Percentiles rank a stretch among this genome's conserved stretches.
phyloP scores from a whole-genome alignment of 2,797 vertebrate species.

The Pangasius sanitwongsei region DNA sequence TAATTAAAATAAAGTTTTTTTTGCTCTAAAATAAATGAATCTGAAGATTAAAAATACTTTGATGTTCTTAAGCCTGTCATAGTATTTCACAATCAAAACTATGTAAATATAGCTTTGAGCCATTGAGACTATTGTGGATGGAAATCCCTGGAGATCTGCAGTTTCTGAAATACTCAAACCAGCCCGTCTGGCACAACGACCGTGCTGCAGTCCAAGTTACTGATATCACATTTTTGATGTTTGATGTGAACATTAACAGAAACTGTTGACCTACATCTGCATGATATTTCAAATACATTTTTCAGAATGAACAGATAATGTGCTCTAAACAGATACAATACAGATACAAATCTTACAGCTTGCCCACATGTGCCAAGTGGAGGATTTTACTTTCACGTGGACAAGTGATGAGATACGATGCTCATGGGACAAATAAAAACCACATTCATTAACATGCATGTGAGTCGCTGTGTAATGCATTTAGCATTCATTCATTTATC shows the following conservation, averaged over 20 bases:
- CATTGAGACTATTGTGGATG: not conserved
- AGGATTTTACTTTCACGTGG: not conserved
- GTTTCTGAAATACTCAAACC: not conserved
- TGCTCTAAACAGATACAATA: not conserved
- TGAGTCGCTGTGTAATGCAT: not conserved
- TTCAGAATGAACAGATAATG: not conserved
- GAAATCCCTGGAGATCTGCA: not conserved
- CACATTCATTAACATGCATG: not conserved
- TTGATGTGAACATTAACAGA: not conserved
- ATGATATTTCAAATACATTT: not conserved
- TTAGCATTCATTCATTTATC: not conserved
- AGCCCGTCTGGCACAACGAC: no score
- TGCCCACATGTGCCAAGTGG: not conserved
- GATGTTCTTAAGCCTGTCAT: constrained; percentile 1
- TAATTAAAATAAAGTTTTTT: not conserved
- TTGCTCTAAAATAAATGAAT: no score
- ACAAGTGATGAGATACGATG: not conserved
- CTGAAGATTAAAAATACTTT: constrained; percentile 6
- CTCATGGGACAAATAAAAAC: not conserved
- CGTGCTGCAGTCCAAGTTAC: not conserved
- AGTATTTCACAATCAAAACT: not conserved
- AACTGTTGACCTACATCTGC: not conserved
- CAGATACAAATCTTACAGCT: not conserved
- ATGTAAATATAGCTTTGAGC: not conserved
- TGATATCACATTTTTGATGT: not conserved